Conservation (phyloP, 2,113 vertebrate genomes). For the Sprattus sprattus region DNA sequence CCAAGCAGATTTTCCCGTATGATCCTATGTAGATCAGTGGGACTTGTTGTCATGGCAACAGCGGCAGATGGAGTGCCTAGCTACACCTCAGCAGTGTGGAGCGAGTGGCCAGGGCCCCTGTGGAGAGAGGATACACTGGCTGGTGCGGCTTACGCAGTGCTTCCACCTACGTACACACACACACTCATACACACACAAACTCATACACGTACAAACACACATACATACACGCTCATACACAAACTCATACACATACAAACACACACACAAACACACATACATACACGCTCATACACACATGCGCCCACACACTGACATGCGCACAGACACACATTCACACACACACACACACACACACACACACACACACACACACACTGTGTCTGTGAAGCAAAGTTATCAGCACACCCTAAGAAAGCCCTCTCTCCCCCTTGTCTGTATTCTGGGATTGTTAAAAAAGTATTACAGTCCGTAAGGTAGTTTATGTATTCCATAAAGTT, state of each 20-base stretch:
- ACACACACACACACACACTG: background rate
- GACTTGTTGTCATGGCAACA: slow-evolving; percentile 61
- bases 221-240: background rate
- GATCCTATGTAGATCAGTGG: slow-evolving; percentile 58
- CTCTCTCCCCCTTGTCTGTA: background rate
- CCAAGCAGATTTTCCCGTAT: slow-evolving; percentile 51
- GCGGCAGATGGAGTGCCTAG: slow-evolving; percentile 52
- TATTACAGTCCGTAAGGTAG: background rate
- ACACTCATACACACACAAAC: background rate
- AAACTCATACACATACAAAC: background rate
- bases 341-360: background rate
- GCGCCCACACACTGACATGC: background rate
- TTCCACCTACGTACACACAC: background rate
- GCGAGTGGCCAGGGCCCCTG: slow-evolving; percentile 49
- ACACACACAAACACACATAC: background rate
- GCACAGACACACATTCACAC: background rate
- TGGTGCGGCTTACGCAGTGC: slow-evolving; percentile 36
- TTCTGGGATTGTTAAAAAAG: background rate
- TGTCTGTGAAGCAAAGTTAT: background rate
- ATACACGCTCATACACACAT: background rate
- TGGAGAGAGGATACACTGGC: slow-evolving; percentile 52
- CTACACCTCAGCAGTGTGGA: slow-evolving; percentile 50
- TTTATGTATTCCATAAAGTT: background rate
- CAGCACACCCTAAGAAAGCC: no score
- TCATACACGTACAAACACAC: background rate